Evolutionary conservation across 2,113 vertebrate species (phyloP), one percentile per base, ranked within the genome.

Genomic region (Coturnix japonica): DNA sequence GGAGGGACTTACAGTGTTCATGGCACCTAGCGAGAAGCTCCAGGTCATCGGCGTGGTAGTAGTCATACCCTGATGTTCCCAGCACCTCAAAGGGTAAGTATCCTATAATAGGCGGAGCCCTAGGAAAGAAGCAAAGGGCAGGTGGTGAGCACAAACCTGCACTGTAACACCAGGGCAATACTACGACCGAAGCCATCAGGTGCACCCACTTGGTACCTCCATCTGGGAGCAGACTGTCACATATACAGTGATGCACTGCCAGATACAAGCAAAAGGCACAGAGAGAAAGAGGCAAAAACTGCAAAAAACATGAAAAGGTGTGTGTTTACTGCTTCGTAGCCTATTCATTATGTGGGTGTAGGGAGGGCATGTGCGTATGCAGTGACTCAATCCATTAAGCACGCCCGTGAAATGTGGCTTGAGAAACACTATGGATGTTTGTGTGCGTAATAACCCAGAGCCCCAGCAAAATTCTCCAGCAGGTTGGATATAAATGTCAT

Each of bases 41-140:
- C 95, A 99, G 96, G 97, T 99, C 98, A 76, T 99, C 98, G 69
- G 98, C 98, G 25, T 98, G 98, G 96, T 99, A 99, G 96, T 99
- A 99, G 97, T 98, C 98, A 69, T 99, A 99, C 22, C 98, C 98
- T 56, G 98, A 99, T 0, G 98, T 98, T 84, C 98, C 98, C 84
- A 99, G 97, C 87, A 98, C 98, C 95, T 99, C 98, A 71, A 99
- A 99, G n/a, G 98, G 98, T 94, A 99, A 98, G 95, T 98, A 98
- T 49, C 98, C 98, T 37, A 98, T 98, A 90, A 98, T 98, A 56
- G 98, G 98, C 20, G 98, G 98, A 73, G 98, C 98, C 95, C 98
- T 99, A 92, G 79, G 89, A 96, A 63, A 87, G 94, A 96, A 94
- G 77, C 90, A 95, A 44, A 81, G 88, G 64, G 71, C 76, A 91